phyloP scores from a whole-genome alignment of 2,797 vertebrate species.

The Halcyon leucocephala region DNA sequence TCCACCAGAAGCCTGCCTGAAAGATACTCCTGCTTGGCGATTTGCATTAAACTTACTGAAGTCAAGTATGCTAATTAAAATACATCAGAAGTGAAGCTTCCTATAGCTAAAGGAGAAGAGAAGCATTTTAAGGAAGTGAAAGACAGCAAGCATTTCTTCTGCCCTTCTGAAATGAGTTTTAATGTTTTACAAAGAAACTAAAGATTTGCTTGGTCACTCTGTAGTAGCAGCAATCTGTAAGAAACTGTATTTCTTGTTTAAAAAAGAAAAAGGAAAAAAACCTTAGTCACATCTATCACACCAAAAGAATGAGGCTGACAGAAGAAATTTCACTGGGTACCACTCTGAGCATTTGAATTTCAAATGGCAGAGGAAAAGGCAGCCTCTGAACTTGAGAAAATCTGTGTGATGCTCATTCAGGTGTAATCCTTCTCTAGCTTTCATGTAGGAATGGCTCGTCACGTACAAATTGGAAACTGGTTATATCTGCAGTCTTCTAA shows the following conservation, averaged over 20 bases:
- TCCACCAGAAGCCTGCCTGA: not conserved
- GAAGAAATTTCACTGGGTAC: not conserved
- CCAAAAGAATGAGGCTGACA: not conserved
- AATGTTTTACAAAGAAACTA: not conserved
- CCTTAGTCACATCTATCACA: not conserved
- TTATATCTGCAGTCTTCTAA: not conserved
- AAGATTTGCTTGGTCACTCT: not conserved
- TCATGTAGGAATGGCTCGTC: not conserved
- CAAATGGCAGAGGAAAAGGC: not conserved
- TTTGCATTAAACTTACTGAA: not conserved
- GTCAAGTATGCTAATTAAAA: not conserved
- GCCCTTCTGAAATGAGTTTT: not conserved
- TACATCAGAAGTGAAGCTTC: not conserved
- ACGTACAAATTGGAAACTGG: not conserved
- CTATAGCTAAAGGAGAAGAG: not conserved
- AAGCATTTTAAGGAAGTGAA: not conserved
- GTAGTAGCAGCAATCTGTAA: not conserved
- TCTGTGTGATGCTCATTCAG: accelerated
- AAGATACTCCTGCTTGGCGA: not conserved
- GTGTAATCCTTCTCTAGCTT: not conserved
- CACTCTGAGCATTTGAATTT: not conserved
- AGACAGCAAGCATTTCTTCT: not conserved
- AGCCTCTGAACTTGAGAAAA: not conserved
- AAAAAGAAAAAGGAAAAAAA: not conserved
- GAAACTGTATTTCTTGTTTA: not conserved